Evolutionary conservation across 1,140 invertebrate species (phyloP).

Genomic region (Drosophila kohkoa): DNA sequence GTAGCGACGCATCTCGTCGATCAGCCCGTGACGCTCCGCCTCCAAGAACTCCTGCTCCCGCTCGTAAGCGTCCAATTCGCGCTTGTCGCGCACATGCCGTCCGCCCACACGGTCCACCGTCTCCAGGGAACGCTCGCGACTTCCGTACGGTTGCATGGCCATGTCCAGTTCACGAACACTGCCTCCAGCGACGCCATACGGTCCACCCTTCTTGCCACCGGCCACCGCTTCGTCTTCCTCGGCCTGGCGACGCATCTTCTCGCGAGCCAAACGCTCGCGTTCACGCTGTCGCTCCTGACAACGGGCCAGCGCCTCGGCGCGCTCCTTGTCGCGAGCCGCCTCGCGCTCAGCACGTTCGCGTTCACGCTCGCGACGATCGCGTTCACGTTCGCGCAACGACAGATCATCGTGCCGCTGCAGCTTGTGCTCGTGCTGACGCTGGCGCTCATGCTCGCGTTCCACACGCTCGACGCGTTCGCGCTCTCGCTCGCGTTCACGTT

Average conservation of each 20-base stretch:
- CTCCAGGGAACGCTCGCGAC: constrained; percentile 78
- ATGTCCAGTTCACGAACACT: constrained; percentile 71
- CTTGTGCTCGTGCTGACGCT: constrained; percentile 59
- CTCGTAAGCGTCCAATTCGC: constrained; percentile 74
- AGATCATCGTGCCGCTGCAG: constrained; percentile 62
- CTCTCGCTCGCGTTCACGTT: constrained; percentile 84
- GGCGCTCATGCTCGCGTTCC: constrained; percentile 64
- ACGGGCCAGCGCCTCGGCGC: constrained; percentile 86
- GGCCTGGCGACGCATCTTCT: constrained; percentile 84
- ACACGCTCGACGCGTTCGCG: constrained; percentile 85
- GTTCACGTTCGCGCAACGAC: constrained; percentile 85
- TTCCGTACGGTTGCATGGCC: constrained; percentile 56
- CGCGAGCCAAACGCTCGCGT: constrained; percentile 86
- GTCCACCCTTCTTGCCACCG: constrained; percentile 48
- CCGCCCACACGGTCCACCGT: constrained; percentile 52
- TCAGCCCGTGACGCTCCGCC: constrained; percentile 63
- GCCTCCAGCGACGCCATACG: constrained; percentile 42
- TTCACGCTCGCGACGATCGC: constrained; percentile 85
- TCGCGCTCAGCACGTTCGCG: constrained; percentile 85
- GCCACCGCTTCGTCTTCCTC: constrained; percentile 62
- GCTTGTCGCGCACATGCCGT: constrained; percentile 61
- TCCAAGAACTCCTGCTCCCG: constrained; percentile 77
- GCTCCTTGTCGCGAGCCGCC: constrained; percentile 86
- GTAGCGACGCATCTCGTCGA: constrained; percentile 75
- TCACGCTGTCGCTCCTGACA: constrained; percentile 87